Evolutionary conservation across 2,888 invertebrate genomes (phyloP).

Genomic region (Melipona bicolor): DNA sequence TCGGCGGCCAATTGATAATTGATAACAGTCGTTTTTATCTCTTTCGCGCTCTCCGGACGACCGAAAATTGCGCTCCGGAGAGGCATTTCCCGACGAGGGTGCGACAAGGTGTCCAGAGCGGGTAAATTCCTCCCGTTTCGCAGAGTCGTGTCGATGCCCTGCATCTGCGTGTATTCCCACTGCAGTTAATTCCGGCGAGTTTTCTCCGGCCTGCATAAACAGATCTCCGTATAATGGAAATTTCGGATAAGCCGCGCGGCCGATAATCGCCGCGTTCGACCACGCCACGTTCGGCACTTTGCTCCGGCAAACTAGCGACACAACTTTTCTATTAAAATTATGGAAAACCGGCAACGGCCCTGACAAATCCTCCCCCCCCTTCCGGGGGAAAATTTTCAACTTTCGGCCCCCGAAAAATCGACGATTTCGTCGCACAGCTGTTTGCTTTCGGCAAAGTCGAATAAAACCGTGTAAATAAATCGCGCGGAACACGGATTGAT

Average conservation of each 20-base stretch:
- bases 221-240: conserved; percentile 54
- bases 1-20: too few species aligned
- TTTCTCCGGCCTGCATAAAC: conserved; percentile 34
- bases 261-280: conserved; percentile 41
- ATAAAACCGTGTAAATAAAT: neutral
- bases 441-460: neutral
- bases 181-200: conserved; percentile 33
- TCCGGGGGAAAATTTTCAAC: too few species aligned
- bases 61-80: too few species aligned
- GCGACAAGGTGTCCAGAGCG: too few species aligned
- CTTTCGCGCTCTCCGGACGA: too few species aligned
- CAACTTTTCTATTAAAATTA: conserved; percentile 49
- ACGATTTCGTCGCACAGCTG: too few species aligned
- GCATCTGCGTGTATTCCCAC: conserved; percentile 15
- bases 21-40: too few species aligned
- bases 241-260: conserved; percentile 51
- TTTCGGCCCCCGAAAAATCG: too few species aligned
- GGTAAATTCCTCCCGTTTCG: neutral
- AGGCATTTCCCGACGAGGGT: too few species aligned
- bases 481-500: neutral
- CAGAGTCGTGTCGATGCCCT: neutral
- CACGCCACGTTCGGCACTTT: conserved; percentile 5
- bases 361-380: neutral
- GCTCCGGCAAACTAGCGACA: conserved; percentile 8
- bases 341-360: neutral